Base-by-base conservation (phyloP, 2,888 invertebrate species). In the Acrobasis repandana region DNA sequence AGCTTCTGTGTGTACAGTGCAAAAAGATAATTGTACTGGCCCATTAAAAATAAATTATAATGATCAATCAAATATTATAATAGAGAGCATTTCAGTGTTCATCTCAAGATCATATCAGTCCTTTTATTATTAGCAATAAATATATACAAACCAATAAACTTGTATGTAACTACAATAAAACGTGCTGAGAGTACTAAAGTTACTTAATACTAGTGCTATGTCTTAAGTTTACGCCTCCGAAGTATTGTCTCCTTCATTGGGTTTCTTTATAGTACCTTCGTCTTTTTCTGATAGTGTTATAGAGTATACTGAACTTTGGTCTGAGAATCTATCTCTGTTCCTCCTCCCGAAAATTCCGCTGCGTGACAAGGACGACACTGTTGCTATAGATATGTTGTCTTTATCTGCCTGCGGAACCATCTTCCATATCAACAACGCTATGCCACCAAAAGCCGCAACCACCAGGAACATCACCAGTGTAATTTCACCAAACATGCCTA, bases 391-490 rank as follows among this genome's bases (percentile, higher is more conserved):
- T 51, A 88, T 84, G 71, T 92, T 91, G 74, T 94, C 94, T 65
- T 83, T 83, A 43, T 93, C 93, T 8, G 82, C 79, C 76, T 92
- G 93, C 38, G 93, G 93, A 38, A 93, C 92, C 74, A 94, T 85
- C 76, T 93, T 93, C 85, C 94, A 90, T 65, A 93, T 92, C 58
- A 94, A 75, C 46, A 93, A 80, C 3, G 93, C 92, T 48, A 94
- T 82, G 10, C 93, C 93, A 28, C 93, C 93, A 63, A 94, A 90
- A 28, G 93, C 93, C 16, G 93, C 92, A n/a, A 93, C 90, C 59
- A 94, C 93, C 61, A 94, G 74, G 75, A 94, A 93, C 76, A 94
- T 93, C 38, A 94, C 93, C 48, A 94, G 67, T 4, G 89, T 83
- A 50, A 93, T 84, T 75, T 93, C 92, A 16, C 92, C 90, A 63